Evolutionary conservation across 2,797 vertebrate species (phyloP).

Genomic region (Periophthalmus magnuspinnatus): DNA sequence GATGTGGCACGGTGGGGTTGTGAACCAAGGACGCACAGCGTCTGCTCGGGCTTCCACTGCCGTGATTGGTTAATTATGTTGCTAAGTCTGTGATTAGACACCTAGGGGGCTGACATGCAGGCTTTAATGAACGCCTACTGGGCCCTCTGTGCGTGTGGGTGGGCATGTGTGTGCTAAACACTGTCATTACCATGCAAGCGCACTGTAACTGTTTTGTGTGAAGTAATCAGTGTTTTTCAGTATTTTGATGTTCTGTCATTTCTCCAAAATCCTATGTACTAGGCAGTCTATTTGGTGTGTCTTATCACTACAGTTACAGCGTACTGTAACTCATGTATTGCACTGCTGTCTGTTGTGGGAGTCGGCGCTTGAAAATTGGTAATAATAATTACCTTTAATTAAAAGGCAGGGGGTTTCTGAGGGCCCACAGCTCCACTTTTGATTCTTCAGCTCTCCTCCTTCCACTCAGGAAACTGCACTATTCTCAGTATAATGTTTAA

Average conservation of each 20-base stretch:
- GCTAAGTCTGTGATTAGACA: constrained; percentile 59
- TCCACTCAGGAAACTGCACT: constrained; percentile 35
- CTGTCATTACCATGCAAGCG: constrained; percentile 21
- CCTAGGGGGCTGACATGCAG: constrained; percentile 40
- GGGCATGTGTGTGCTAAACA: constrained; percentile 20
- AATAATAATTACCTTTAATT: constrained; percentile 70
- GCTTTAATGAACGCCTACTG: constrained; percentile 51
- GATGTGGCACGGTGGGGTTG: constrained; percentile 49
- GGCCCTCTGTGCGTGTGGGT: constrained; percentile 13
- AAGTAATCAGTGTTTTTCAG: constrained; percentile 27
- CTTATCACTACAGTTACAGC: constrained; percentile 1
- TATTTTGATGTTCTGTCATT: constrained; percentile 21
- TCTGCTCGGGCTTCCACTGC: constrained; percentile 41
- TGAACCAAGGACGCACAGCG: constrained; percentile 32
- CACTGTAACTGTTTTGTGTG: constrained; percentile 23
- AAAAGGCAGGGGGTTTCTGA: constrained; percentile 41
- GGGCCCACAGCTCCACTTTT: constrained; percentile 20
- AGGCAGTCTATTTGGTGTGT: constrained; percentile 5
- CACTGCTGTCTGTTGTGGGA: constrained; percentile 36
- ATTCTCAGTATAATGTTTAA: constrained; percentile 31
- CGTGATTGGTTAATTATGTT: constrained; percentile 69
- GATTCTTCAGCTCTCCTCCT: constrained; percentile 21
- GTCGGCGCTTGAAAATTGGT: constrained; percentile 35
- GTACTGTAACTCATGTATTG: constrained; percentile 4
- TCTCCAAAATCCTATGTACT: constrained; percentile 20